Percentiles rank a stretch among this genome's conserved stretches.
phyloP scores from a whole-genome alignment of 2,888 invertebrate species.

The Notodonta ziczac region DNA sequence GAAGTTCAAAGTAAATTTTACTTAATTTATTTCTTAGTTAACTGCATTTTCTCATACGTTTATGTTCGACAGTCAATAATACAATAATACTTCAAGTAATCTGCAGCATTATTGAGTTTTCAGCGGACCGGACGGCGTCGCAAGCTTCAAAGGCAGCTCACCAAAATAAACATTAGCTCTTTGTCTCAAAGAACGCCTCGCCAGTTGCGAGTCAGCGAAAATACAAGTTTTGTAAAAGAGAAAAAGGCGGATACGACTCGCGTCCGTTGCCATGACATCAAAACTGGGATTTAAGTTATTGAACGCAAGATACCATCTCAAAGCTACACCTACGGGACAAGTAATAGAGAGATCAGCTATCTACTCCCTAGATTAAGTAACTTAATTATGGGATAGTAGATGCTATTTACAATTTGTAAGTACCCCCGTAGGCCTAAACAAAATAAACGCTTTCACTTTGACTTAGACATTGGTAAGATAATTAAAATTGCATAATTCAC shows the following conservation, averaged over 20 bases:
- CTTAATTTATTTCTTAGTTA: too few species aligned
- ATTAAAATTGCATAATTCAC: too few species aligned
- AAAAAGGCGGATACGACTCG: neutral
- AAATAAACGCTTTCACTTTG: too few species aligned
- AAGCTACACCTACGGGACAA: too few species aligned
- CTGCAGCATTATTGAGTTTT: neutral
- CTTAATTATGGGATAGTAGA: too few species aligned
- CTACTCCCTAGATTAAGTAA: too few species aligned
- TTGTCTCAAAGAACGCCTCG: slow-evolving; percentile 9
- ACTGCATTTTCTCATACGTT: too few species aligned
- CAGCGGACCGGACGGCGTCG: slow-evolving; percentile 4
- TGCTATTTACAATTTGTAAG: too few species aligned
- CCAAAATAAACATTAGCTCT: slow-evolving; percentile 12
- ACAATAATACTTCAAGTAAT: neutral
- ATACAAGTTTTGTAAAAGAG: slow-evolving; percentile 16
- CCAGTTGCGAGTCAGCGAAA: slow-evolving; percentile 17
- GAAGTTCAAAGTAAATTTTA: too few species aligned
- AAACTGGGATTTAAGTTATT: neutral
- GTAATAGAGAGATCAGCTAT: too few species aligned
- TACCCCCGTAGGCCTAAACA: too few species aligned
- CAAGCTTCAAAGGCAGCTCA: slow-evolving; percentile 4
- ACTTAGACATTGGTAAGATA: too few species aligned
- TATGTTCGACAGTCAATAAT: neutral
- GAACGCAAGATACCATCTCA: neutral
- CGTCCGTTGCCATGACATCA: neutral